Evolutionary conservation across 2,113 vertebrate species (phyloP), one percentile per base, ranked within the genome.

Genomic region (Cariama cristata): DNA sequence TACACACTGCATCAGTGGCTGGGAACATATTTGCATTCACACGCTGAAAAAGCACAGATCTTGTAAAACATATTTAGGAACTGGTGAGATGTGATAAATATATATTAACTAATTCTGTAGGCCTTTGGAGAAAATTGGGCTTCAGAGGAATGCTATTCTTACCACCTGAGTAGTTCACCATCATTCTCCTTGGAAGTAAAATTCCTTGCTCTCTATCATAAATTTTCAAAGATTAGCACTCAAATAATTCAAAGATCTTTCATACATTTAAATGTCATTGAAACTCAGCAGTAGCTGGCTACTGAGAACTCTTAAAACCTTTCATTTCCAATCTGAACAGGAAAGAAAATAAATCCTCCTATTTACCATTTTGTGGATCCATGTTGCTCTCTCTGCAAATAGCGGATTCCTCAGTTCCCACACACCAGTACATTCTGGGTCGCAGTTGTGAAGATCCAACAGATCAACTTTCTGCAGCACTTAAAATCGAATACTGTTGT

Each of bases 391-490:
- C 88, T 82, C 94, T 93, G 91, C 97, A 90, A 76, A 93, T 88
- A 49, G 96, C n/a, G 79, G 98, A 97, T 96, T 96, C 97, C 91
- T 98, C 97, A 49, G 96, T 97, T 72, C 98, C 98, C 52, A 99
- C 98, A 63, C 98, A 98, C 99, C 99, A 99, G 97, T 99, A 99
- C 99, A 99, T 99, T 95, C 95, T 98, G 86, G 74, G 97, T 33
- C 6, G 3, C 77, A 75, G 75, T 58, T 62, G 88, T 72, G 88
- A 79, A 63, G 75, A 64, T 85, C 86, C 76, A 79, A 79, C 66
- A 79, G 28, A 27, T 85, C 77, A 84, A 92, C 62, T 87, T 97
- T 52, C 86, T 52, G 72, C 75, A 88, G 94, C 84, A 66, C 91
- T 93, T 86, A 26, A 55, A 49, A 60, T 2, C 22, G 74, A 86